Conservation (phyloP, 2,113 vertebrate species). For the Aptenodytes patagonicus region DNA sequence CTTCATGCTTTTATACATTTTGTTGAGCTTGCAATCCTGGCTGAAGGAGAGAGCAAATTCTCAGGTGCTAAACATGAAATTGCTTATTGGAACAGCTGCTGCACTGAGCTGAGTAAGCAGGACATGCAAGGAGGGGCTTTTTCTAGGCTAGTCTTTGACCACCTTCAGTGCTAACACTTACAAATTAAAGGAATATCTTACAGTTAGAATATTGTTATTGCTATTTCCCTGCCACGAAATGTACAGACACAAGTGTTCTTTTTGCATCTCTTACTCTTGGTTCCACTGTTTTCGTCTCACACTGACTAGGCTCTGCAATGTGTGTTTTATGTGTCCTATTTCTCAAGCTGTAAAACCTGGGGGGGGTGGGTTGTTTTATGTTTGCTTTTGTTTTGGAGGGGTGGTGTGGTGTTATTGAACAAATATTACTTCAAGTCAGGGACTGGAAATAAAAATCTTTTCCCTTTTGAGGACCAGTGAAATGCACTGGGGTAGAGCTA, state of each 20-base stretch:
- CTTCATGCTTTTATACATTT: conserved; percentile 66
- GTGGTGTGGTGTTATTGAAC: not conserved
- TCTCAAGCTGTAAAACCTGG: not conserved
- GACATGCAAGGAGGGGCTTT: conserved; percentile 33
- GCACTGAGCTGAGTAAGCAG: conserved; percentile 73
- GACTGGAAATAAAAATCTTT: not conserved
- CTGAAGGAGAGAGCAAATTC: conserved; percentile 65
- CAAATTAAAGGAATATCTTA: not conserved
- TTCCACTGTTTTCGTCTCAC: not conserved
- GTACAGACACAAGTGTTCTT: not conserved
- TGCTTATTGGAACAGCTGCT: conserved; percentile 77
- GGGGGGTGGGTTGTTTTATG: not conserved
- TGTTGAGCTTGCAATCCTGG: conserved; percentile 75
- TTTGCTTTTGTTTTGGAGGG: not conserved
- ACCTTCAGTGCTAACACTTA: not conserved
- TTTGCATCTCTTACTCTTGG: not conserved
- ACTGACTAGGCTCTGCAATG: not conserved
- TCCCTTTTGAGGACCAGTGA: not conserved
- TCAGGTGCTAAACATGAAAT: conserved; percentile 73
- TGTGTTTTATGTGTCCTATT: not conserved
- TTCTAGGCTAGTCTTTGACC: not conserved
- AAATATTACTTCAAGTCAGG: not conserved
- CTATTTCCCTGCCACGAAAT: not conserved
- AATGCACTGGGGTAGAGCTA: not conserved
- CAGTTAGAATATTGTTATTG: not conserved